phyloP scores from a whole-genome alignment of 2,797 vertebrate species.

The Falco berigora region DNA sequence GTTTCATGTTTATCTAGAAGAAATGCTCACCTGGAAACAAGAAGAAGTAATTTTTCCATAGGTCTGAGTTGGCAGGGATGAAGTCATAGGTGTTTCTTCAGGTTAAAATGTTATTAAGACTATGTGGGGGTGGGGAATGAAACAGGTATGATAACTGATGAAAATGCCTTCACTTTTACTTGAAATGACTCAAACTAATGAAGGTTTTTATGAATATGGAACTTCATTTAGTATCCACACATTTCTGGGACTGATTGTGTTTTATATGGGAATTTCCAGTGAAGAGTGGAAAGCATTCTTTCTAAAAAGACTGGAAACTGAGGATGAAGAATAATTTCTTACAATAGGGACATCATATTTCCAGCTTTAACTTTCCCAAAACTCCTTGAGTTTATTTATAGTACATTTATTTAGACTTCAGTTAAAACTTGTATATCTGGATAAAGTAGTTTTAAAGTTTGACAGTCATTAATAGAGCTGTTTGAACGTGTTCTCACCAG shows the following conservation, averaged over 20 bases:
- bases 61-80: neutral
- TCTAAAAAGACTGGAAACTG: neutral
- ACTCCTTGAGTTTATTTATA: neutral
- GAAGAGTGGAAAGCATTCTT: neutral
- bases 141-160: neutral
- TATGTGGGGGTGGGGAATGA: neutral
- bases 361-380: neutral
- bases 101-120: neutral
- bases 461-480: neutral
- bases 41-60: neutral
- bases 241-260: neutral
- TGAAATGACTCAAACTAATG: neutral
- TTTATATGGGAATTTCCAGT: neutral
- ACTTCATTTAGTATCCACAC: neutral
- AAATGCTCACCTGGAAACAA: neutral
- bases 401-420: neutral
- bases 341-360: neutral
- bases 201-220: neutral
- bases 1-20: neutral
- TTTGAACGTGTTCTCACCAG: neutral
- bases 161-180: neutral
- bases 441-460: neutral
- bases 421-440: neutral
- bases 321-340: neutral
- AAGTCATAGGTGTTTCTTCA: neutral